Evolutionary conservation across 2,888 invertebrate genomes (phyloP), one percentile per base, ranked within the genome.

Genomic region (Drosophila koepferae): DNA sequence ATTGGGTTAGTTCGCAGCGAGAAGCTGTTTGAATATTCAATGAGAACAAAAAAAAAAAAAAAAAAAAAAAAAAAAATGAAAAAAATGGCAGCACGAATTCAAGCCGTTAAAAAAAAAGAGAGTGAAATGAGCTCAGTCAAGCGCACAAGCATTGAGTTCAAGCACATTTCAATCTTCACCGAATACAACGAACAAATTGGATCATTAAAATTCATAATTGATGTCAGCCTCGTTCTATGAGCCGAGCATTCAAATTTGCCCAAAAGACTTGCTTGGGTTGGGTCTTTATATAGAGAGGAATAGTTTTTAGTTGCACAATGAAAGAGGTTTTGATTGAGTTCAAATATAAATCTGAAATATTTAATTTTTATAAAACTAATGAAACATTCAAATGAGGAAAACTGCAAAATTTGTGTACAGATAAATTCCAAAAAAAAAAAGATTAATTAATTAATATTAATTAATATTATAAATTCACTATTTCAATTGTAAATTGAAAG

Each of bases 21-120:
- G 77, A 58, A 80, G 77, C 77, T 72, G 58, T 53, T 64, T 77
- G 81, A 72, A 81, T 81, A 81, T 72, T 81, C 73, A 77, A 77
- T 77, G 77, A 63, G 44, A 10, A n/a, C 12, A 44, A 23, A 49
- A 64, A 58, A 20, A 20, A 20, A 20, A 20, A 20, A 20, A 38
- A 51, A 53, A 65, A 49, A 67, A 44, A 23, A 49, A 64, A 58
- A 20, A 20, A 20, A 20, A 20, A 20, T n/a, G n/a, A 20, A 38
- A 51, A 53, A 65, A 49, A 67, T 64, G 51, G 51, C 66, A 41
- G 43, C 71, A 60, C 20, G 54, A 56, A 55, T 53, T 51, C 46
- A 4, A 43, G 48, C 44, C 49, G 28, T 44, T 48, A 31, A 44
- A 56, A 14, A 12, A 9, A 0, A 12, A 63, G n/a, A 2, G n/a